Evolutionary conservation across 2,888 invertebrate species (phyloP).

Genomic region (Lycia hirtaria): DNA sequence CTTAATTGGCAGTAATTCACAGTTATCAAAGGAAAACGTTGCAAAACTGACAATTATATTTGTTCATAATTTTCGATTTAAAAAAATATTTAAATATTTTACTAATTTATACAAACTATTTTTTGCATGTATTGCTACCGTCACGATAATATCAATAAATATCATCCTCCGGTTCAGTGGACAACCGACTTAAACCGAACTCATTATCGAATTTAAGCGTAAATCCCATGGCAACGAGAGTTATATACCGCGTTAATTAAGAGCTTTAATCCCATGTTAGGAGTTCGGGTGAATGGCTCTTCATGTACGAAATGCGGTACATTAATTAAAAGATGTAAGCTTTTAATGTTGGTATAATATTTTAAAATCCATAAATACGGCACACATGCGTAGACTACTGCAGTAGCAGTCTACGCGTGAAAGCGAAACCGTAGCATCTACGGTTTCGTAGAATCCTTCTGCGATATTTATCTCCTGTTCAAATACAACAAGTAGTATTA

Average conservation of each 20-base stretch:
- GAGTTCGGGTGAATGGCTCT: not conserved
- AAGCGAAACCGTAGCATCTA: too few relatives aligned
- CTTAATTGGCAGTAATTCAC: too few relatives aligned
- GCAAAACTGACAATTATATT: too few relatives aligned
- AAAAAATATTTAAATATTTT: too few relatives aligned
- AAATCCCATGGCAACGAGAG: not conserved
- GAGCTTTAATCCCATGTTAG: not conserved
- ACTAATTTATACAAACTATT: too few relatives aligned
- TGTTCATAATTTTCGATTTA: too few relatives aligned
- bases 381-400: conserved; percentile 1
- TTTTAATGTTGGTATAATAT: not conserved
- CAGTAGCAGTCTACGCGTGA: too few relatives aligned
- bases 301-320: not conserved
- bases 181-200: not conserved
- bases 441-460: conserved; percentile 9
- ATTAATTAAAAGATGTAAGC: conserved; percentile 1
- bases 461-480: not conserved
- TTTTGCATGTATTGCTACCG: too few relatives aligned
- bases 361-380: not conserved
- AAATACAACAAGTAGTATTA: not conserved
- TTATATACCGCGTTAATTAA: conserved; percentile 3
- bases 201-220: conserved; percentile 3
- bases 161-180: too few relatives aligned
- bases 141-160: too few relatives aligned
- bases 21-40: too few relatives aligned